A percentile compares a stretch with the other conserved stretches of the same genome.
These are phyloP conservation scores for Drosophila kuntzei DNA, from an alignment of 2,888 invertebrate species.

Conservation along the genomic window DNA sequence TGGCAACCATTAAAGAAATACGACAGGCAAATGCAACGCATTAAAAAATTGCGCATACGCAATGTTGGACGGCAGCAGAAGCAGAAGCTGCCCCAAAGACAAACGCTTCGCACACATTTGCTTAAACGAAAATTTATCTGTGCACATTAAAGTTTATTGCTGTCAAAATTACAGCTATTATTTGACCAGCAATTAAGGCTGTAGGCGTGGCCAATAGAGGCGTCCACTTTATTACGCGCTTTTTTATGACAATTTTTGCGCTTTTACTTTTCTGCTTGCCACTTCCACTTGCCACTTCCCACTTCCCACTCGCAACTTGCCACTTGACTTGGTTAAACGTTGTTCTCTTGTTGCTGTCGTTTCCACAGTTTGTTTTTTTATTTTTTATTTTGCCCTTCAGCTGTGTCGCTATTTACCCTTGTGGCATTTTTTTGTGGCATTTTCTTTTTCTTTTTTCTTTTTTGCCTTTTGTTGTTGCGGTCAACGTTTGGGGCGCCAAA, in stretches of 20 bases:
- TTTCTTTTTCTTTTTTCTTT: conserved; percentile 22
- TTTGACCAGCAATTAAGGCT: conserved; percentile 71
- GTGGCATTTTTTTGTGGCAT: conserved; percentile 54
- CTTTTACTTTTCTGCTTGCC: conserved; percentile 38
- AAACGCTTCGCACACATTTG: conserved; percentile 48
- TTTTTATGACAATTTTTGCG: conserved; percentile 73
- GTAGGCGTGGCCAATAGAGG: conserved; percentile 47
- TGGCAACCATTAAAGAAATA: conserved; percentile 56
- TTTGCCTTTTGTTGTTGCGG: conserved; percentile 31
- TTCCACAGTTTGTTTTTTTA: conserved; percentile 10
- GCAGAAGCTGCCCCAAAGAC: conserved; percentile 36
- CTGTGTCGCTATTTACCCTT: conserved; percentile 61
- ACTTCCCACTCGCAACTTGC: neutral
- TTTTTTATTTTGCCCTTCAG: conserved; percentile 59
- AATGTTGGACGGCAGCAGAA: conserved; percentile 39
- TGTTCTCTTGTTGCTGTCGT: conserved; percentile 27
- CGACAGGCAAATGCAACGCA: conserved; percentile 58
- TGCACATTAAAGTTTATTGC: conserved; percentile 71
- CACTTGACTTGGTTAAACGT: conserved; percentile 24
- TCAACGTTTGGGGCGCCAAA: conserved; percentile 36
- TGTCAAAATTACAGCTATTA: conserved; percentile 74
- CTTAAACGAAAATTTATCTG: conserved; percentile 82
- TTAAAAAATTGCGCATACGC: conserved; percentile 74
- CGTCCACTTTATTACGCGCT: conserved; percentile 63
- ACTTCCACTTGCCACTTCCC: neutral